Conservation (phyloP, 2,797 vertebrate genomes). For the Microhierax caerulescens region DNA sequence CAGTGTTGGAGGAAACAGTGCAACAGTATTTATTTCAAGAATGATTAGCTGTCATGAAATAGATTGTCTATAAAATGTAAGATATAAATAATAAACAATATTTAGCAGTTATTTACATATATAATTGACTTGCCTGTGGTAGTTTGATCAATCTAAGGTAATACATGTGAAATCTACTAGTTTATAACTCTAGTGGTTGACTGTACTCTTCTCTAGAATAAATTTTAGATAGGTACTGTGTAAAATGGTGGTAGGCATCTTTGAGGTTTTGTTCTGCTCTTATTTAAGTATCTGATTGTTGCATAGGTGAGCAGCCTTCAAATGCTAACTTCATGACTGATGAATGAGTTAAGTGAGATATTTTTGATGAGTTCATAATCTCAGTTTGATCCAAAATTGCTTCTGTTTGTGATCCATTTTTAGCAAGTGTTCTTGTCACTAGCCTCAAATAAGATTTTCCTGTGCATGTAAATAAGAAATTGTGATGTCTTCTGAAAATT, state of each 20-base stretch:
- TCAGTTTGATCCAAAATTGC: not conserved
- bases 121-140: rapidly evolving
- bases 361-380: not conserved
- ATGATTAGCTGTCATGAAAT: not conserved
- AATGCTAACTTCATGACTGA: not conserved
- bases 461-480: not conserved
- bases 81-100: not conserved
- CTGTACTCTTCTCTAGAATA: not conserved
- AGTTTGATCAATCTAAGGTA: not conserved
- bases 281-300: not conserved
- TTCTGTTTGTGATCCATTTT: not conserved
- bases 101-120: not conserved
- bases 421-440: not conserved
- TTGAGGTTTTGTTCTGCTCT: not conserved
- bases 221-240: not conserved
- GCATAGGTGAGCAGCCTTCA: not conserved
- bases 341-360: not conserved
- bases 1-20: not conserved
- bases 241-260: not conserved
- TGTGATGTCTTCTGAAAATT: not conserved
- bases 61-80: not conserved
- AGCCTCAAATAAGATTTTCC: not conserved
- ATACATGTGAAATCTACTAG: not conserved
- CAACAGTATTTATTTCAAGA: not conserved
- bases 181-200: not conserved